phyloP scores from a whole-genome alignment of 2,888 invertebrate species.

The Drosophila macrospina region DNA sequence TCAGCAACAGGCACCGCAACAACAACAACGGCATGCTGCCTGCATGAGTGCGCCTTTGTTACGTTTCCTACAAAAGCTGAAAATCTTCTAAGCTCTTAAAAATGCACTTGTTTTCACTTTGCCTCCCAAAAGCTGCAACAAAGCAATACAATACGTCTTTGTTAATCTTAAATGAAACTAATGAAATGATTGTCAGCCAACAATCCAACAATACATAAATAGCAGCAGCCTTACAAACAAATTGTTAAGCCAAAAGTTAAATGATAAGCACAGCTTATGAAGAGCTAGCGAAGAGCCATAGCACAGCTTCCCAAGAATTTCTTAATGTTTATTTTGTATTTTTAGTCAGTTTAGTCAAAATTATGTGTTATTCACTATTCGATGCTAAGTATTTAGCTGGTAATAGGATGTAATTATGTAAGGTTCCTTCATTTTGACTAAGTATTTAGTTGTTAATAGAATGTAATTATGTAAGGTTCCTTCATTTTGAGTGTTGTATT shows the following conservation, averaged over 20 bases:
- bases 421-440: slow-evolving; percentile 65
- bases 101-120: slow-evolving; percentile 38
- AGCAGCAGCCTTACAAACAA: slow-evolving; percentile 72
- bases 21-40: slow-evolving; percentile 32
- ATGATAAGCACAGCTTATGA: slow-evolving; percentile 78
- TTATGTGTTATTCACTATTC: slow-evolving; percentile 16
- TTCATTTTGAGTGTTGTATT: slow-evolving; percentile 66
- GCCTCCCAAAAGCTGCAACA: slow-evolving; percentile 53
- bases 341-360: slow-evolving; percentile 33
- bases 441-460: slow-evolving; percentile 44
- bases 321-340: slow-evolving; percentile 42
- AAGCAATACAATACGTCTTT: slow-evolving; percentile 17
- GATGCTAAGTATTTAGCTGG: slow-evolving; percentile 40
- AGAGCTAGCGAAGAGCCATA: slow-evolving; percentile 63
- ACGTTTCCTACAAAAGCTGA: slow-evolving; percentile 71
- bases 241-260: slow-evolving; percentile 77
- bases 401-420: slow-evolving; percentile 54
- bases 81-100: slow-evolving; percentile 67
- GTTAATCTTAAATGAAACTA: slow-evolving; percentile 13
- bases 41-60: slow-evolving; percentile 70
- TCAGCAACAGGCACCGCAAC: slow-evolving; percentile 31
- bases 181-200: slow-evolving; percentile 21
- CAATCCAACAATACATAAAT: background rate
- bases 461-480: slow-evolving; percentile 60
- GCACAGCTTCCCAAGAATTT: slow-evolving; percentile 75